Conservation (phyloP, 2,888 invertebrate genomes). For the Bombyx huttoni region DNA sequence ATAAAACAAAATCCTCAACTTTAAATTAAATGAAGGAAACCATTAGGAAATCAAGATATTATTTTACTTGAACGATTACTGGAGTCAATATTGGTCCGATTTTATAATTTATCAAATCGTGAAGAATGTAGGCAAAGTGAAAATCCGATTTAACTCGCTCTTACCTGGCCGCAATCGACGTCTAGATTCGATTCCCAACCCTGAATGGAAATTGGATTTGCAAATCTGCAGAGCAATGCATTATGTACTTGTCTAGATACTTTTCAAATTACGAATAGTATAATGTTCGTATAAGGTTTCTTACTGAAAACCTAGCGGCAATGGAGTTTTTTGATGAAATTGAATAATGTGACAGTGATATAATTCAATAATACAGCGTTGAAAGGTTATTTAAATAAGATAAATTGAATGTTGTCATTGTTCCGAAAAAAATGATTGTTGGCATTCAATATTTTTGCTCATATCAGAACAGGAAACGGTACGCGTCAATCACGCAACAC, state of each 20-base stretch:
- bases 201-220: slow-evolving; percentile 59
- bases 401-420: background rate
- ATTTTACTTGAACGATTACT: background rate
- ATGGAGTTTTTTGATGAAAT: no score
- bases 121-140: slow-evolving; percentile 25
- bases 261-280: slow-evolving; percentile 34
- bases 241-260: slow-evolving; percentile 37
- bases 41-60: background rate
- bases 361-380: background rate
- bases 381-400: slow-evolving; percentile 1
- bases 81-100: slow-evolving; percentile 2
- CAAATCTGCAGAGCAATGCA: slow-evolving; percentile 50
- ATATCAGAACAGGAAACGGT: slow-evolving; percentile 16
- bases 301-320: no score
- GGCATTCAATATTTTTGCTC: slow-evolving; percentile 29
- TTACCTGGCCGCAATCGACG: slow-evolving; percentile 57
- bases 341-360: no score
- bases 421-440: slow-evolving; percentile 14
- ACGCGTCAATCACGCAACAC: slow-evolving; percentile 49
- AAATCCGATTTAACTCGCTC: slow-evolving; percentile 54
- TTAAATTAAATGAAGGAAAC: background rate
- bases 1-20: background rate
- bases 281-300: no score
- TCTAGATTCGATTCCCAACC: slow-evolving; percentile 52
- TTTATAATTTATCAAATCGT: slow-evolving; percentile 13